These are phyloP conservation scores for Poecilia latipinna DNA, from an alignment of 2,113 vertebrate species.

Conservation along the genomic window DNA sequence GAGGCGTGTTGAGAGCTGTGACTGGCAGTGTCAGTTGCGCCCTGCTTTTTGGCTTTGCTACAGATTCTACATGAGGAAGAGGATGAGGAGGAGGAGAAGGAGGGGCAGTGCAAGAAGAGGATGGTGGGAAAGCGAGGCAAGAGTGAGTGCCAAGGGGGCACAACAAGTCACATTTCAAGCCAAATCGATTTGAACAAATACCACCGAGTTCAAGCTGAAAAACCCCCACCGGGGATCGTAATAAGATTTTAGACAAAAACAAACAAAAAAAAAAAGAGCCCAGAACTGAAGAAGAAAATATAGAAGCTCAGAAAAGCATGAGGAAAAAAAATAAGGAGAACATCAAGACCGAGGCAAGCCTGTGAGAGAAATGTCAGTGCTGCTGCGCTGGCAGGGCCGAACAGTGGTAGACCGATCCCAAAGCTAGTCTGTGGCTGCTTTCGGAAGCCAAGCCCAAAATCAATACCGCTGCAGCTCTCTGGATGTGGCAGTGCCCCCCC, in stretches of 20 bases:
- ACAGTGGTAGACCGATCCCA: slow-evolving; percentile 42
- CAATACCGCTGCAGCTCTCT: slow-evolving; percentile 66
- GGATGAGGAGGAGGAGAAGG: slow-evolving; percentile 15
- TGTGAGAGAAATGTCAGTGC: slow-evolving; percentile 37
- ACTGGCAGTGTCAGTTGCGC: slow-evolving; percentile 60
- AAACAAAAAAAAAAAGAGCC: background rate
- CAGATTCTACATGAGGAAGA: slow-evolving; percentile 33
- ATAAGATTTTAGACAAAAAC: background rate
- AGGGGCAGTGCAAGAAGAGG: slow-evolving; percentile 12
- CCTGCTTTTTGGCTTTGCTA: slow-evolving; percentile 52
- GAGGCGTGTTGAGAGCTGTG: slow-evolving; percentile 42
- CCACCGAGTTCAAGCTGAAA: background rate
- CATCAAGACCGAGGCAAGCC: slow-evolving; percentile 13
- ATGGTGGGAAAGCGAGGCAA: slow-evolving; percentile 16
- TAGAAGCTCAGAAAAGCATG: no score
- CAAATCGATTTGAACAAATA: background rate
- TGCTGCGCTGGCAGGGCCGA: slow-evolving; percentile 19
- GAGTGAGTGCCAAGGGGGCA: slow-evolving; percentile 11
- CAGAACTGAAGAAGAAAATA: background rate
- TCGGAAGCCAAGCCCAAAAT: slow-evolving; percentile 68
- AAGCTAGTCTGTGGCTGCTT: slow-evolving; percentile 45
- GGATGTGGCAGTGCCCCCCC: slow-evolving; percentile 7
- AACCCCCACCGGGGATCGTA: background rate
- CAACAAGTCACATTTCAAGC: slow-evolving; percentile 10
- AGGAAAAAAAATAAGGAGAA: slow-evolving; percentile 11